These are phyloP conservation scores for Lepidochrysops patricia DNA, from an alignment of 2,888 invertebrate species.

Conservation along the genomic window DNA sequence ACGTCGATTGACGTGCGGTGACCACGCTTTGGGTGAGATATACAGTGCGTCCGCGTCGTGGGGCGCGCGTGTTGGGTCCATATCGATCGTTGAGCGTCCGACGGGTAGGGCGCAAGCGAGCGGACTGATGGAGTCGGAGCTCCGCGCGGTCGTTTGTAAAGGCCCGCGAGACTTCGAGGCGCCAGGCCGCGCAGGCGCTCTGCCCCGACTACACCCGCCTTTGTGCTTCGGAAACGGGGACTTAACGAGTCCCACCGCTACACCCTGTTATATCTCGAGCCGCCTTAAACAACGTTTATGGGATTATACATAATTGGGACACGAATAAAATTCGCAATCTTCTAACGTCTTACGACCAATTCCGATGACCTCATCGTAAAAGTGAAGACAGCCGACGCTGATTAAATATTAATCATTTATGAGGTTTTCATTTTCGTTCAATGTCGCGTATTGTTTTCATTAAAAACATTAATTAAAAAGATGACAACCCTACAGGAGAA, in stretches of 20 bases:
- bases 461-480: background rate
- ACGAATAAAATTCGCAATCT: constrained; percentile 33
- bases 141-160: constrained; percentile 54
- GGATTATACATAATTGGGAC: constrained; percentile 12
- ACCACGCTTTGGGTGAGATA: constrained; percentile 19
- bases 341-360: constrained; percentile 17
- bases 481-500: no score
- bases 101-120: constrained; percentile 40
- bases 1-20: constrained; percentile 19
- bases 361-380: background rate
- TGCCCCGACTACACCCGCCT: constrained; percentile 63
- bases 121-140: constrained; percentile 53
- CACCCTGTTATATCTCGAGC: constrained; percentile 33
- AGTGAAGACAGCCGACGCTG: background rate
- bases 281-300: constrained; percentile 8
- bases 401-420: background rate
- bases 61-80: constrained; percentile 35
- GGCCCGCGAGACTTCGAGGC: constrained; percentile 65
- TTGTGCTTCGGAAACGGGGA: constrained; percentile 66
- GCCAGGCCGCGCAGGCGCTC: constrained; percentile 65
- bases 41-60: constrained; percentile 37
- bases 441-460: background rate
- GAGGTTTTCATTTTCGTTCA: background rate
- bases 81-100: constrained; percentile 36
- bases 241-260: constrained; percentile 64